Percentiles rank a stretch among this genome's conserved stretches.
phyloP scores from a whole-genome alignment of 2,888 invertebrate genomes.

The Myopa tessellatipennis region DNA sequence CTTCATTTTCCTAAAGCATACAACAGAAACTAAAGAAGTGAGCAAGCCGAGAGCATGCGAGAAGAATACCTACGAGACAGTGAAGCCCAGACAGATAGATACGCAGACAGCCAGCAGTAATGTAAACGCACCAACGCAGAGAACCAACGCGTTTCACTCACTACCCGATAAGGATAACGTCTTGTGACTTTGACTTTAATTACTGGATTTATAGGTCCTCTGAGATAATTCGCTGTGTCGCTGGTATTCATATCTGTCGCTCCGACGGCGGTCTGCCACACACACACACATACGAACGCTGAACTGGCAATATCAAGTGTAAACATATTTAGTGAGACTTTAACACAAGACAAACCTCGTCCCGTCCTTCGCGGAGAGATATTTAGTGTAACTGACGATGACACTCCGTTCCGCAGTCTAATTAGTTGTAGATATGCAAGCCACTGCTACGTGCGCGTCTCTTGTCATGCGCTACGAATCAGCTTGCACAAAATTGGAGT shows the following conservation, averaged over 20 bases:
- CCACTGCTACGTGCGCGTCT: neutral
- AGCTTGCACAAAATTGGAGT: conserved; percentile 26
- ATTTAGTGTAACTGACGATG: conserved; percentile 13
- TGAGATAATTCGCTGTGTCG: conserved; percentile 63
- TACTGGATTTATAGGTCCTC: conserved; percentile 69
- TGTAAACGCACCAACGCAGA: neutral
- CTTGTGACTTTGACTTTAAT: conserved; percentile 68
- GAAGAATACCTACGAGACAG: neutral
- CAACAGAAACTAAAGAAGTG: too few species aligned
- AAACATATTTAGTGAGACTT: conserved; percentile 23
- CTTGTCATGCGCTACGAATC: neutral
- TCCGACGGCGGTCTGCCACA: conserved; percentile 23
- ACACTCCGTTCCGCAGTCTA: conserved; percentile 7
- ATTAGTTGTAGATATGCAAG: conserved; percentile 21
- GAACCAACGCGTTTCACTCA: conserved; percentile 17
- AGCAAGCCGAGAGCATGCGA: too few species aligned
- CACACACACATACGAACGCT: neutral
- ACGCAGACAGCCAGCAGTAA: neutral
- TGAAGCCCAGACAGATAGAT: conserved; percentile 34
- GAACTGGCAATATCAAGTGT: conserved; percentile 2
- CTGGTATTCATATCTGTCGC: neutral
- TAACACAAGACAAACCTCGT: neutral
- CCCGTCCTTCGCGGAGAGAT: neutral
- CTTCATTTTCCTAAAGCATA: too few species aligned
- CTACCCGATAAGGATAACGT: conserved; percentile 51